phyloP scores from a whole-genome alignment of 1,140 invertebrate genomes.

The Drosophila lini region DNA sequence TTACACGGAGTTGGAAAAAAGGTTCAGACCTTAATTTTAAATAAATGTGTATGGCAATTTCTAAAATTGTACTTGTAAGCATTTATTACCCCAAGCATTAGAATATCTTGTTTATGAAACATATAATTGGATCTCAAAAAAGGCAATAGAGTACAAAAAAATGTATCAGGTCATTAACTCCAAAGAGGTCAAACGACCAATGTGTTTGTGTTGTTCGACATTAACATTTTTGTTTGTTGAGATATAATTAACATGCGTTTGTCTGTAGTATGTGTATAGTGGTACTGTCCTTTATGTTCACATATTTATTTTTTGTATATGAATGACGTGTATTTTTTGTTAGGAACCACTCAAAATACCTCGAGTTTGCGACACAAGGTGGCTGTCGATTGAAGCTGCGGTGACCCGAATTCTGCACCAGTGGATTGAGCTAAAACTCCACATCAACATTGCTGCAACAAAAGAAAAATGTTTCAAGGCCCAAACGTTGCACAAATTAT shows the following conservation, averaged over 20 bases:
- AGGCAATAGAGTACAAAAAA: background rate
- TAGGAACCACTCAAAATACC: background rate
- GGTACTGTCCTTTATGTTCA: background rate
- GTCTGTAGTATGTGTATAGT: background rate
- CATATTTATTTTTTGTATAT: background rate
- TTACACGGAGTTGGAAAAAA: too few relatives aligned
- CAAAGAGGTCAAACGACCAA: background rate
- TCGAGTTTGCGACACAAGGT: background rate
- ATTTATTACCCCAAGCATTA: background rate
- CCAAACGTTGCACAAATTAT: too few relatives aligned
- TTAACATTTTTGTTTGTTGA: background rate
- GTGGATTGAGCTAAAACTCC: background rate
- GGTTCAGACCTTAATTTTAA: background rate
- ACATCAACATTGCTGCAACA: background rate
- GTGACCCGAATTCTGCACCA: background rate
- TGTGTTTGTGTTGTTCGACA: background rate
- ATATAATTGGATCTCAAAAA: background rate
- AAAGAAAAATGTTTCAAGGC: constrained; percentile 3
- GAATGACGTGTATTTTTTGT: background rate
- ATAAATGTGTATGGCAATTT: background rate
- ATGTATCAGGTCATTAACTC: background rate
- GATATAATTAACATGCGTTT: background rate
- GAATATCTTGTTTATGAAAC: background rate
- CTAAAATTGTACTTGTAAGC: background rate
- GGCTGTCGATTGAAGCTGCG: background rate